Conservation (phyloP, 2,888 invertebrate genomes). For the Loripinus fragilis region DNA sequence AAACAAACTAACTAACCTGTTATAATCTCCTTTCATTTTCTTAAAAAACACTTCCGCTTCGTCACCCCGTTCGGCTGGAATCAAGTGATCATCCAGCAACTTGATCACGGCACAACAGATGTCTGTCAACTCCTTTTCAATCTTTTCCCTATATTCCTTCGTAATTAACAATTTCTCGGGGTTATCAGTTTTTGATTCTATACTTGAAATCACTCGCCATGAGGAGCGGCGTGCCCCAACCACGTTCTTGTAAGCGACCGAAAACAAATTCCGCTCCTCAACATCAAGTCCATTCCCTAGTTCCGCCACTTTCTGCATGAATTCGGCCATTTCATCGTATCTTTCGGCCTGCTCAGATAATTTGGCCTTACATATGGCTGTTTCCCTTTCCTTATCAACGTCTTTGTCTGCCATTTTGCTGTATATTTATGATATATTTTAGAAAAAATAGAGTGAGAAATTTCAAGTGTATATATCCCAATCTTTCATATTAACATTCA, state of each 20-base stretch:
- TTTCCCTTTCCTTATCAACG: too few species aligned
- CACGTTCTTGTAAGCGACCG: conserved; percentile 99
- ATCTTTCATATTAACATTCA: conserved; percentile 20
- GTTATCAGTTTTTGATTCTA: conserved; percentile 34
- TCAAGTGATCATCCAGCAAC: conserved; percentile 98
- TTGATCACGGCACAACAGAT: conserved; percentile 99
- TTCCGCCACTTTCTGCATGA: conserved; percentile 88
- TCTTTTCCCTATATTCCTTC: conserved; percentile 99
- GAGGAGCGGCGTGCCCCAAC: conserved; percentile 98
- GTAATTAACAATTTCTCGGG: neutral
- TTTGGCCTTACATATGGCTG: conserved; percentile 90
- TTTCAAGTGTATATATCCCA: neutral
- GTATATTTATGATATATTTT: neutral
- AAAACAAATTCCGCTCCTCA: conserved; percentile 98
- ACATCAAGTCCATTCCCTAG: conserved; percentile 94
- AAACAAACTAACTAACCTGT: conserved; percentile 86
- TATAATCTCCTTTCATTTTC: conserved; percentile 99
- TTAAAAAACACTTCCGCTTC: conserved; percentile 98
- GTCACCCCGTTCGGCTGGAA: conserved; percentile 89
- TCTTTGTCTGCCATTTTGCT: conserved; percentile 37
- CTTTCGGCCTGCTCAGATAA: conserved; percentile 99
- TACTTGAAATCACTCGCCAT: conserved; percentile 90
- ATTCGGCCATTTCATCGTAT: conserved; percentile 99
- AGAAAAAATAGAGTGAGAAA: conserved; percentile 4
- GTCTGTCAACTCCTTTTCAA: conserved; percentile 99